These are phyloP conservation scores for Callipepla californica DNA, from an alignment of 2,113 vertebrate species.

Conservation along the genomic window DNA sequence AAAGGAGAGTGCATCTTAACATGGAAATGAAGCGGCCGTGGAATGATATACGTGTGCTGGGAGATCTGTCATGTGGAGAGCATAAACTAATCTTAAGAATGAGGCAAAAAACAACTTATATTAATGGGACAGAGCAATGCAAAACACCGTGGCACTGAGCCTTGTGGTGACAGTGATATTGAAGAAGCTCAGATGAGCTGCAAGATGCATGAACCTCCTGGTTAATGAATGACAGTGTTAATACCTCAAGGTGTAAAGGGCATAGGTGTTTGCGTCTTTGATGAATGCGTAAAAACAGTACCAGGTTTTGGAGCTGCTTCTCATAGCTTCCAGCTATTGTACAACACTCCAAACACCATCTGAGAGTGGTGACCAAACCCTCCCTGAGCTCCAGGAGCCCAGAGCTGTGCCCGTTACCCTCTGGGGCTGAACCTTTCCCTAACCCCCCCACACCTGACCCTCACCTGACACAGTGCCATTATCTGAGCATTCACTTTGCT, in stretches of 20 bases:
- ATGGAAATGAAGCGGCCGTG: not conserved
- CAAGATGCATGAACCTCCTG: not conserved
- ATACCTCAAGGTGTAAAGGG: not conserved
- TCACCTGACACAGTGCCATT: conserved; percentile 1
- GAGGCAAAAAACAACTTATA: not conserved
- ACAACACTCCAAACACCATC: no score
- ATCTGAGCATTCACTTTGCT: conserved; percentile 91
- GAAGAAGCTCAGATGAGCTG: not conserved
- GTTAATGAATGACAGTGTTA: not conserved
- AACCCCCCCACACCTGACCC: no score
- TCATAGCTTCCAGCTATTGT: not conserved
- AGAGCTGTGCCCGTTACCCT: no score
- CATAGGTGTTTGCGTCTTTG: not conserved
- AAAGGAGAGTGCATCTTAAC: not conserved
- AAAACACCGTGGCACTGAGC: not conserved
- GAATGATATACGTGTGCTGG: not conserved
- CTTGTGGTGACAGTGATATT: not conserved
- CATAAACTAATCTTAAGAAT: not conserved
- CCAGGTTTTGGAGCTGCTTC: not conserved
- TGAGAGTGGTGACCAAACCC: no score
- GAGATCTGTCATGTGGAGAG: not conserved
- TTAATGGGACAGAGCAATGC: not conserved
- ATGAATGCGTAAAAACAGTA: not conserved
- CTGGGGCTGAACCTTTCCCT: no score
- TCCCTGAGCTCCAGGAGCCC: no score